These are phyloP conservation scores for Drosophila pseudotalamancana DNA, from an alignment of 2,888 invertebrate genomes.

Conservation along the genomic window DNA sequence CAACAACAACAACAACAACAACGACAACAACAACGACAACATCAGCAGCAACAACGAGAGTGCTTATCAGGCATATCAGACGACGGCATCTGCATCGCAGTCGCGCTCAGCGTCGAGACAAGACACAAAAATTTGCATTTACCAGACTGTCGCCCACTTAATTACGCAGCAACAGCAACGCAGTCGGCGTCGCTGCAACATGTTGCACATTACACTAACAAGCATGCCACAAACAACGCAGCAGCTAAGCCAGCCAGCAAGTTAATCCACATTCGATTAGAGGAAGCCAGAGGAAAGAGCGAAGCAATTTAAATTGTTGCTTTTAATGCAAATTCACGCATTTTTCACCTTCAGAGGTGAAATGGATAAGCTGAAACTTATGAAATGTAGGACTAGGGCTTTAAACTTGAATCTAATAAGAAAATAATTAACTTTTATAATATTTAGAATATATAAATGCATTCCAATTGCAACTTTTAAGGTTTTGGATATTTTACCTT, in stretches of 20 bases:
- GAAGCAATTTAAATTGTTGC: no score
- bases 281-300: not conserved
- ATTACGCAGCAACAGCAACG: conserved; percentile 71
- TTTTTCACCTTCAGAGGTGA: no score
- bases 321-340: no score
- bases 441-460: no score
- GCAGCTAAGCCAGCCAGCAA: conserved; percentile 39
- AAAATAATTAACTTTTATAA: no score
- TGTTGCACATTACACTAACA: conserved; percentile 74
- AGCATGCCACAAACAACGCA: conserved; percentile 49
- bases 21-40: conserved; percentile 11
- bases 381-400: no score
- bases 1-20: conserved; percentile 19
- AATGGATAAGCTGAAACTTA: no score
- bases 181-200: conserved; percentile 60
- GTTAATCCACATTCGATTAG: not conserved
- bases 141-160: conserved; percentile 77
- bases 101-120: conserved; percentile 56
- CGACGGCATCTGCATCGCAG: conserved; percentile 53
- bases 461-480: no score
- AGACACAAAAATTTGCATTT: conserved; percentile 74
- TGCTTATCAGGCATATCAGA: conserved; percentile 66
- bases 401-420: no score
- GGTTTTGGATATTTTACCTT: no score
- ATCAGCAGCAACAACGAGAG: conserved; percentile 22